A percentile compares a stretch with the other conserved stretches of the same genome.
Conservation (phyloP, 2,797 vertebrate species). For the Lates japonicus region DNA sequence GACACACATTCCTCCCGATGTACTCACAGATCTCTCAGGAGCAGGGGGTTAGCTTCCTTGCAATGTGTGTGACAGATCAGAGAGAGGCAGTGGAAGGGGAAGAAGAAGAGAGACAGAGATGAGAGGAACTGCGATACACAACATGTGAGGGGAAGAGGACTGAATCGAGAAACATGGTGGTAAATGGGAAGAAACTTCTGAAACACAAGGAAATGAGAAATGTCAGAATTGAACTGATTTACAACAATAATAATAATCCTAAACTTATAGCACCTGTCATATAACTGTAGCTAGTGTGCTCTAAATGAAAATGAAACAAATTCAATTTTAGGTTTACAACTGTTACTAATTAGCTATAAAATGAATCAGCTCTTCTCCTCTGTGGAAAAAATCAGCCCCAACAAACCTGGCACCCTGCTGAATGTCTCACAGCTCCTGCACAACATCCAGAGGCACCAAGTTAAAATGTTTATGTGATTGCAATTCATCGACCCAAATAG, state of each 20-base stretch:
- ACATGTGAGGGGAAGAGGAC: constrained; percentile 12
- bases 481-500: constrained; percentile 65
- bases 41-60: constrained; percentile 51
- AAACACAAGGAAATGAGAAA: constrained; percentile 19
- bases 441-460: constrained; percentile 43
- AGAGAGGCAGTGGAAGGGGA: constrained; percentile 30
- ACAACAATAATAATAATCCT: not conserved
- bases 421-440: constrained; percentile 47
- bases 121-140: constrained; percentile 29
- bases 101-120: constrained; percentile 29
- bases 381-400: constrained; percentile 40
- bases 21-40: constrained; percentile 82
- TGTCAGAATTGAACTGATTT: constrained; percentile 3
- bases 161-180: constrained; percentile 8
- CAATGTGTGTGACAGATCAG: constrained; percentile 69
- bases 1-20: constrained; percentile 83
- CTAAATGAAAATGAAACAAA: constrained; percentile 6
- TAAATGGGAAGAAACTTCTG: constrained; percentile 11
- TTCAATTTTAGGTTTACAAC: constrained; percentile 13
- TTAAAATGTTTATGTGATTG: constrained; percentile 61
- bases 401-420: constrained; percentile 40
- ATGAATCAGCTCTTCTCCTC: constrained; percentile 50
- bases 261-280: constrained; percentile 25
- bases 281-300: not conserved
- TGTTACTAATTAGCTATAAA: constrained; percentile 20